Evolutionary conservation across 2,888 invertebrate genomes (phyloP).

Genomic region (Microctonus aethiopoides): DNA sequence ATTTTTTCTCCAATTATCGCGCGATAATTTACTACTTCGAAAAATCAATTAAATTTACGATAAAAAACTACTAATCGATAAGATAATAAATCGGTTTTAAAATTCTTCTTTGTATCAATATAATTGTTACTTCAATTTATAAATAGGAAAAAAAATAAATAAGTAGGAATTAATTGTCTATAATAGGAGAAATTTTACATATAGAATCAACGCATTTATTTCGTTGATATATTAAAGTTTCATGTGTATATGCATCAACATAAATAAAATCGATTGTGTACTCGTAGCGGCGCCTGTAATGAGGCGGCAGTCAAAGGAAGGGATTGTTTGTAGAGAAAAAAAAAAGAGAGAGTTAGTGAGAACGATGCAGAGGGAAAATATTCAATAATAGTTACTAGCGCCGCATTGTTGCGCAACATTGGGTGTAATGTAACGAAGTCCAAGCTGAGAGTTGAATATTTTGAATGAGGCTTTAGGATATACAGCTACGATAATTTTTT

Average conservation of each 20-base stretch:
- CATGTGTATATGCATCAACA: too few relatives aligned
- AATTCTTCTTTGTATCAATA: too few relatives aligned
- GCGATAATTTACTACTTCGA: background rate
- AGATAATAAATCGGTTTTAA: too few relatives aligned
- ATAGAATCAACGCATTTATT: too few relatives aligned
- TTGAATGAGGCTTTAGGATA: background rate
- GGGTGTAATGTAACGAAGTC: constrained; percentile 5
- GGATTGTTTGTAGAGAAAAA: background rate
- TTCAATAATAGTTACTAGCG: constrained; percentile 24
- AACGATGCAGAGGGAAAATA: background rate
- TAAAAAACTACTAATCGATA: too few relatives aligned
- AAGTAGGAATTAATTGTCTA: too few relatives aligned
- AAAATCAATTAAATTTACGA: background rate
- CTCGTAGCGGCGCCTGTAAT: background rate
- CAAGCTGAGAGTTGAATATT: background rate
- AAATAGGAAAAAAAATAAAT: too few relatives aligned
- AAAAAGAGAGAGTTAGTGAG: background rate
- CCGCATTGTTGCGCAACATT: constrained; percentile 29
- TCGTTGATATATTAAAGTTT: background rate
- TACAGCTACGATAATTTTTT: too few relatives aligned
- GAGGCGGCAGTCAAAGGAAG: background rate
- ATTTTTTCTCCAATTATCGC: background rate
- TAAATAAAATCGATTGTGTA: too few relatives aligned
- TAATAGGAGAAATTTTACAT: too few relatives aligned
- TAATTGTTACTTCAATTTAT: too few relatives aligned